These are phyloP conservation scores for Melanotaenia pygmaea DNA, from an alignment of 2,797 vertebrate species.

Conservation along the genomic window DNA sequence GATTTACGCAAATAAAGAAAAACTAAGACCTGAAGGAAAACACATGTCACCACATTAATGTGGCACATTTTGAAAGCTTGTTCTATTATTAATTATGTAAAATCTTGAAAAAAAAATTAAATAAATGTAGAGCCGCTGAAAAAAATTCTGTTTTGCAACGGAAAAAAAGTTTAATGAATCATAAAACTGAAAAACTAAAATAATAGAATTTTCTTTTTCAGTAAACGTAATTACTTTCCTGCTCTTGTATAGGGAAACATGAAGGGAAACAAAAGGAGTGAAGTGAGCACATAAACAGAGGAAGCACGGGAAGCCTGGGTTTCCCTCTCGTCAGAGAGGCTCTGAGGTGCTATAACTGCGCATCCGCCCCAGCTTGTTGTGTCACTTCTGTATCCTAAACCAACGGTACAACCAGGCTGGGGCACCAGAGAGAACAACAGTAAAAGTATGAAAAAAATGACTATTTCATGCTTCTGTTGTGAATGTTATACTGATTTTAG, in stretches of 20 bases:
- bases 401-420: not conserved
- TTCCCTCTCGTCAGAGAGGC: slow-evolving; percentile 16
- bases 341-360: slow-evolving; percentile 27
- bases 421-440: not conserved
- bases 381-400: slow-evolving; percentile 26
- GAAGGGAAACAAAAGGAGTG: slow-evolving; percentile 3
- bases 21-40: not conserved
- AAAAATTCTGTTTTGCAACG: not conserved
- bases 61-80: not conserved
- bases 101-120: not conserved
- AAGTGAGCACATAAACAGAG: slow-evolving; percentile 15
- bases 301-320: slow-evolving; percentile 39
- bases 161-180: not conserved
- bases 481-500: not conserved
- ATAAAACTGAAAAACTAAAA: not conserved
- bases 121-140: not conserved
- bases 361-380: slow-evolving; percentile 39
- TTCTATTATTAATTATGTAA: not conserved
- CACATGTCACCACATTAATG: not conserved
- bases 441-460: not conserved
- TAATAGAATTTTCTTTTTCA: not conserved
- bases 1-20: not conserved
- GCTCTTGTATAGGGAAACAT: not conserved
- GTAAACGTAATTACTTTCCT: no score
- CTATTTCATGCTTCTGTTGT: not conserved